phyloP scores from a whole-genome alignment of 2,797 vertebrate species.

The Pipistrellus pipistrellus region DNA sequence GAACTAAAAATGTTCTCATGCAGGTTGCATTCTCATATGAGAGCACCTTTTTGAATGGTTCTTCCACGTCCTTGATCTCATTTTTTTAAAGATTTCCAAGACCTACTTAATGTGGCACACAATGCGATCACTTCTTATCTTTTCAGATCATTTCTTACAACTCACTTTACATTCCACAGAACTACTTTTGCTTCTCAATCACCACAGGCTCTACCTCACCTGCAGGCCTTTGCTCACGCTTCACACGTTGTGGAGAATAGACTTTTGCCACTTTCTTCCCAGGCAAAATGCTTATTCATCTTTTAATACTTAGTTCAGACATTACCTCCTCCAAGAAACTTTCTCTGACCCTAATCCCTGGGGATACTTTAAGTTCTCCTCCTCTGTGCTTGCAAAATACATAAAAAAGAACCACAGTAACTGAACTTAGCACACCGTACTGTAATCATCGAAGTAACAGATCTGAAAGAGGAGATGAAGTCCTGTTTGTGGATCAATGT shows the following conservation, averaged over 20 bases:
- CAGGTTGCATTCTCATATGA: neutral
- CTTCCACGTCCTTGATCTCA: neutral
- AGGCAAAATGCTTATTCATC: neutral
- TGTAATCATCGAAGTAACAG: neutral
- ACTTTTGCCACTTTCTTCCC: neutral
- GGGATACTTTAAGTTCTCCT: neutral
- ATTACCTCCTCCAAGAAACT: neutral
- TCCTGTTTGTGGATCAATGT: neutral
- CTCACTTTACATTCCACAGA: neutral
- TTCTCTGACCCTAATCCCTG: neutral
- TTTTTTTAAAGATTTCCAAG: conserved; percentile 14
- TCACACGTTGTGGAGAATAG: neutral
- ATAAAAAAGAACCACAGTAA: neutral
- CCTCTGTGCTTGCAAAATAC: neutral
- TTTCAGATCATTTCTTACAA: neutral
- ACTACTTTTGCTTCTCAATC: neutral
- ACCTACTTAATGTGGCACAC: neutral
- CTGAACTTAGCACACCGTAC: neutral
- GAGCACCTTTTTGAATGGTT: neutral
- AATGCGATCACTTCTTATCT: neutral
- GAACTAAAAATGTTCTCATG: neutral
- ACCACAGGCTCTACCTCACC: neutral
- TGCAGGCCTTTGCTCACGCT: neutral
- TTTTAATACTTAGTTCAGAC: neutral
- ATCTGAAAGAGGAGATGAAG: neutral